Evolutionary conservation across 1,140 invertebrate genomes (phyloP).

Genomic region (Euborellia annulipes): DNA sequence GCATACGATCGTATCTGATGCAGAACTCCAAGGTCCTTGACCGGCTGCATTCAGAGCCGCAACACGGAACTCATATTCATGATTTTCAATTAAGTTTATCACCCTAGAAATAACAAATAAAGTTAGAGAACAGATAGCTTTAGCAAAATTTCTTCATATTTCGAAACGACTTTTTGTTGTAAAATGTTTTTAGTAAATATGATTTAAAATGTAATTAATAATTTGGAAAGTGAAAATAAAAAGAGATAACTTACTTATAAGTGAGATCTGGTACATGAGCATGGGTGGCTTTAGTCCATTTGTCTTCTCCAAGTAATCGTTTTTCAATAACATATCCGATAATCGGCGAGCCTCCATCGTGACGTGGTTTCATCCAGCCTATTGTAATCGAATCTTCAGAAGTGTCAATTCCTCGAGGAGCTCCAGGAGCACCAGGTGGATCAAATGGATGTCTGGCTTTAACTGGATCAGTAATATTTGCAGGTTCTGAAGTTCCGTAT

Average conservation of each 20-base stretch:
- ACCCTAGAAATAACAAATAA: constrained; percentile 35
- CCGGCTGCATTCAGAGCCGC: constrained; percentile 92
- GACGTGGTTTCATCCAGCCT: constrained; percentile 80
- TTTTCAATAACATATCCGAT: constrained; percentile 90
- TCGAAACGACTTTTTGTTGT: background rate
- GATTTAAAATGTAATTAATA: background rate
- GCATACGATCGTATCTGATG: constrained; percentile 80
- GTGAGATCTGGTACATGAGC: constrained; percentile 63
- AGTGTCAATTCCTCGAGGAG: constrained; percentile 69
- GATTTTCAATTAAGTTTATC: constrained; percentile 79
- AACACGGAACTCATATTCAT: constrained; percentile 95
- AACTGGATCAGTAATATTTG: constrained; percentile 71
- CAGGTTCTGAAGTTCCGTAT: constrained; percentile 87
- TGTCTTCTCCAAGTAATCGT: constrained; percentile 68
- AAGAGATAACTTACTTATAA: constrained; percentile 34
- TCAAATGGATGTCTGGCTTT: constrained; percentile 93
- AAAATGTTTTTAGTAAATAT: constrained; percentile 11
- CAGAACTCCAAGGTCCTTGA: constrained; percentile 78
- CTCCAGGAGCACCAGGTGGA: constrained; percentile 76
- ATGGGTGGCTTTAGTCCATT: constrained; percentile 80
- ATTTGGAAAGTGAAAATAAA: background rate
- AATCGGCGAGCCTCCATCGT: constrained; percentile 84
- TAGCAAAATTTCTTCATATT: too few relatives aligned
- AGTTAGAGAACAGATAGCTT: too few relatives aligned
- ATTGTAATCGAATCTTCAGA: constrained; percentile 89